A percentile compares a stretch with the other conserved stretches of the same genome.
phyloP scores from a whole-genome alignment of 1,140 invertebrate species.

The Bombus picipes region DNA sequence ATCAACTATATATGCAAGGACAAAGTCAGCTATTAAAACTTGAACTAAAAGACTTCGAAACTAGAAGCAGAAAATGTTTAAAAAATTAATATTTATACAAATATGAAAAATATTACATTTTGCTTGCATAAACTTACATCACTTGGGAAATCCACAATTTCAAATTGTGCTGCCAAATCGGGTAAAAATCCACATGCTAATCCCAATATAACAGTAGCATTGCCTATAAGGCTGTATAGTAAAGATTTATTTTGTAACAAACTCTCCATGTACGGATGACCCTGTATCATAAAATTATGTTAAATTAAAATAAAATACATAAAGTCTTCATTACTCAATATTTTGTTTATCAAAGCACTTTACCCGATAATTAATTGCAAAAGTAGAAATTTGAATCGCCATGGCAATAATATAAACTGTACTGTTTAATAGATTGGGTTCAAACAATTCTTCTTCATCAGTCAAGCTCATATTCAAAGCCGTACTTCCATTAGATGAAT shows the following conservation, averaged over 20 bases:
- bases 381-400: slow-evolving; percentile 98
- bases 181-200: slow-evolving; percentile 91
- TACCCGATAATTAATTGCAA: slow-evolving; percentile 99
- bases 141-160: slow-evolving; percentile 93
- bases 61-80: slow-evolving; percentile 84
- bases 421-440: slow-evolving; percentile 97
- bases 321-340: background rate
- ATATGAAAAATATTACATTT: background rate
- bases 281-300: slow-evolving; percentile 84
- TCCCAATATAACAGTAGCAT: slow-evolving; percentile 88
- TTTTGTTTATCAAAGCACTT: slow-evolving; percentile 64
- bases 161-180: slow-evolving; percentile 91
- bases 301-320: slow-evolving; percentile 10
- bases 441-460: slow-evolving; percentile 94
- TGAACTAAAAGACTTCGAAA: slow-evolving; percentile 92
- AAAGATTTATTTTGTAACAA: slow-evolving; percentile 95
- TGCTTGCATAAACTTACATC: slow-evolving; percentile 86
- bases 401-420: slow-evolving; percentile 99
- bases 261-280: slow-evolving; percentile 99
- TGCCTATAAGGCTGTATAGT: slow-evolving; percentile 93
- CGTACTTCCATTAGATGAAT: slow-evolving; percentile 25
- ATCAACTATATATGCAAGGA: slow-evolving; percentile 92
- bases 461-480: slow-evolving; percentile 73
- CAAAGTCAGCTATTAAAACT: slow-evolving; percentile 91
- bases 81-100: slow-evolving; percentile 4